A percentile compares a stretch with the other conserved stretches of the same genome.
phyloP scores from a whole-genome alignment of 1,140 invertebrate genomes.

The Gerris buenoi region DNA sequence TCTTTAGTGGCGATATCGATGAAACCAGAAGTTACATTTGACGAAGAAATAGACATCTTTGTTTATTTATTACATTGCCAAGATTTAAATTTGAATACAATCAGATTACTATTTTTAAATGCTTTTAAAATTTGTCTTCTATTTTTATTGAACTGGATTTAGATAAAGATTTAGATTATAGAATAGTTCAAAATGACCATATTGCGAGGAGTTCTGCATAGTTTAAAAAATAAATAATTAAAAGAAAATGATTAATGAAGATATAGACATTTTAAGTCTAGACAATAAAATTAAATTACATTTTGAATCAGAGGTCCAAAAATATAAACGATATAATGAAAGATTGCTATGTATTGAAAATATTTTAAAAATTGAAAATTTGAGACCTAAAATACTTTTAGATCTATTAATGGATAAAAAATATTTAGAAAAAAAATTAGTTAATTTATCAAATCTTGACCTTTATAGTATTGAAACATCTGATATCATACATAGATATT shows the following conservation, averaged over 20 bases:
- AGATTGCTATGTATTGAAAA: background rate
- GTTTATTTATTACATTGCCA: background rate
- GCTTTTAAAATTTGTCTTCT: background rate
- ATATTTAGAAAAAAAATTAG: background rate
- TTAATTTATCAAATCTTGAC: background rate
- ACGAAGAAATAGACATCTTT: background rate
- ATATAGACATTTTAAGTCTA: background rate
- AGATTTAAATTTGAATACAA: background rate
- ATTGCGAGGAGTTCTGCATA: background rate
- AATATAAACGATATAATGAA: background rate
- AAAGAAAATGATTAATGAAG: background rate
- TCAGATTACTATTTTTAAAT: background rate
- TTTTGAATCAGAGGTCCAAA: background rate
- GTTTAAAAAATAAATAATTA: background rate
- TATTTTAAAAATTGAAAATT: background rate
- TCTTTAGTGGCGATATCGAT: background rate
- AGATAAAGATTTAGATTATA: background rate
- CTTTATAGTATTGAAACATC: background rate
- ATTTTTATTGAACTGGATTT: background rate
- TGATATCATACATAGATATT: background rate
- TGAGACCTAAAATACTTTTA: background rate
- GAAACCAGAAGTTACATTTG: background rate
- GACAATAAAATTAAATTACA: background rate
- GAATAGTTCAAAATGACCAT: background rate
- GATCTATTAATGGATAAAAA: background rate